Conservation (phyloP, 2,888 invertebrate species). For the Gortyna flavago region DNA sequence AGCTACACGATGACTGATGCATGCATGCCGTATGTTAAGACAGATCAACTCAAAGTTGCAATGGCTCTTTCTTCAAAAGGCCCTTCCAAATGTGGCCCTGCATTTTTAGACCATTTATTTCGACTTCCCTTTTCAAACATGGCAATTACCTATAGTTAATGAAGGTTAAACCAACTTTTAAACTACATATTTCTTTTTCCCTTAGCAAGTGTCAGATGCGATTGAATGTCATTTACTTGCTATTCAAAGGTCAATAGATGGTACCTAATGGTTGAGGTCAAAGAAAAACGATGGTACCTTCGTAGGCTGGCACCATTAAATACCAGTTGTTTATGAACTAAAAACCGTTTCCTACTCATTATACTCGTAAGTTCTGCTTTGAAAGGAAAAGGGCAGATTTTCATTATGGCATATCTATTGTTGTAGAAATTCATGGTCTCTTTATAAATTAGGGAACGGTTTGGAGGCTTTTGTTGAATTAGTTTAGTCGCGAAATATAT, state of each 20-base stretch:
- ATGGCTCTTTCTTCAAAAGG: background rate
- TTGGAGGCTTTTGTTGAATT: background rate
- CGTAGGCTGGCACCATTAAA: slow-evolving; percentile 8
- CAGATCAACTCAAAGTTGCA: background rate
- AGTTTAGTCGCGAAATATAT: background rate
- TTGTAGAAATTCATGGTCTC: background rate
- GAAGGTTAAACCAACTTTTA: background rate
- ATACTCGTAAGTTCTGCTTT: background rate
- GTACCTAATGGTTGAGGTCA: background rate
- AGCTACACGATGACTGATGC: background rate
- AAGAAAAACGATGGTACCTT: slow-evolving; percentile 4
- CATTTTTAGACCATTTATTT: background rate
- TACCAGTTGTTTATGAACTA: slow-evolving; percentile 10
- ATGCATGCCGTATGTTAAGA: background rate
- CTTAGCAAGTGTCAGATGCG: background rate
- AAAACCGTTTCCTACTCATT: background rate
- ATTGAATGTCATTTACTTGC: slow-evolving; percentile 19
- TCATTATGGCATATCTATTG: background rate
- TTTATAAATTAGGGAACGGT: background rate
- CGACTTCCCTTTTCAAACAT: background rate
- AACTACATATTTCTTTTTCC: background rate
- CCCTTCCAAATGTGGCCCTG: background rate
- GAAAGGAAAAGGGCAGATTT: background rate
- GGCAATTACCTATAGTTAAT: background rate
- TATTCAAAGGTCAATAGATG: background rate